phyloP scores from a whole-genome alignment of 2,797 vertebrate genomes.

The Apogon talboti region DNA sequence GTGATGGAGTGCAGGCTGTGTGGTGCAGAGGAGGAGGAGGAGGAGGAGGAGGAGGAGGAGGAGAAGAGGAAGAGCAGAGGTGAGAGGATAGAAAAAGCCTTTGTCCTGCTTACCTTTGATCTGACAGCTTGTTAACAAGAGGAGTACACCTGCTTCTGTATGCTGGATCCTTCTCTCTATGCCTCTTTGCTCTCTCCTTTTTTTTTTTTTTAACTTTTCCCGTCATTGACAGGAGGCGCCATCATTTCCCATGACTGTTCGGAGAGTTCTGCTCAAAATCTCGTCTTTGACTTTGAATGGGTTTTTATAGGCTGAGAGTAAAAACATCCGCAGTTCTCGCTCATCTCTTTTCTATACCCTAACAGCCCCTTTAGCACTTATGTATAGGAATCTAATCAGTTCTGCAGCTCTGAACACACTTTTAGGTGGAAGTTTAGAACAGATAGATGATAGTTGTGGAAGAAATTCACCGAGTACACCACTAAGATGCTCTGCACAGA shows the following conservation, averaged over 20 bases:
- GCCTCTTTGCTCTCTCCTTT: conserved; percentile 15
- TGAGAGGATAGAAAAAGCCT: conserved; percentile 29
- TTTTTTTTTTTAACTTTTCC: conserved; percentile 16
- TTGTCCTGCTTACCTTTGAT: conserved; percentile 63
- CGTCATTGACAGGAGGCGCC: background rate
- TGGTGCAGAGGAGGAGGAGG: background rate
- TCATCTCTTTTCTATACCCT: no score
- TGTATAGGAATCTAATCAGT: no score
- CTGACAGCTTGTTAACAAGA: conserved; percentile 65
- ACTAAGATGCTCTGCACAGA: no score
- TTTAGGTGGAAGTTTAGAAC: no score
- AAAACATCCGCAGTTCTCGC: no score
- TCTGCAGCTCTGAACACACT: no score
- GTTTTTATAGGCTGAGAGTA: background rate
- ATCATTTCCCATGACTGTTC: conserved; percentile 24
- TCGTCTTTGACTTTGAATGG: conserved; percentile 5
- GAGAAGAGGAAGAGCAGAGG: conserved; percentile 20
- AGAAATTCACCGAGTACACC: no score
- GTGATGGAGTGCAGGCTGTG: conserved; percentile 13
- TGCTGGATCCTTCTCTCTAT: conserved; percentile 18
- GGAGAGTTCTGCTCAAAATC: conserved; percentile 5
- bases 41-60: conserved; percentile 6
- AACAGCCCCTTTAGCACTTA: no score
- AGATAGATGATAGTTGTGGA: no score
- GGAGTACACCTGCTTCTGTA: conserved; percentile 22